These are phyloP conservation scores for Polypedilum vanderplanki DNA, from an alignment of 1,140 invertebrate species.

Conservation along the genomic window DNA sequence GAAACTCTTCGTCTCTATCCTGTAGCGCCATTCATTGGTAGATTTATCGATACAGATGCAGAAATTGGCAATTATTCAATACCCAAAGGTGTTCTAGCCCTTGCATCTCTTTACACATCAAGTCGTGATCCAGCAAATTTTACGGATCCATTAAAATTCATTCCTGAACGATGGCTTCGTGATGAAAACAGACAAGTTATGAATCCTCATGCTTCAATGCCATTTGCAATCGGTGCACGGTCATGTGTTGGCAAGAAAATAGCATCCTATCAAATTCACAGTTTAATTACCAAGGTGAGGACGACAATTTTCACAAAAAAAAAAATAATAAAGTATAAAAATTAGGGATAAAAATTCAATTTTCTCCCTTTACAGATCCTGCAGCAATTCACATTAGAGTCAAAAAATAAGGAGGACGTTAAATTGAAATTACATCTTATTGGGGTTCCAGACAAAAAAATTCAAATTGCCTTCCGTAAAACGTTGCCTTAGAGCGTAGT, in stretches of 20 bases:
- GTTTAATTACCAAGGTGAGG: constrained; percentile 55
- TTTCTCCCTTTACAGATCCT: constrained; percentile 1
- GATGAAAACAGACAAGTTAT: constrained; percentile 40
- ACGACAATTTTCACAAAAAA: too few relatives aligned
- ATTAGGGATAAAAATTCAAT: background rate
- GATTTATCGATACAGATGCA: constrained; percentile 59
- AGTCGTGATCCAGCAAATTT: constrained; percentile 66
- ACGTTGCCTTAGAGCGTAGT: background rate
- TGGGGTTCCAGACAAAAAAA: constrained; percentile 22
- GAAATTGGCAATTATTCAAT: constrained; percentile 58
- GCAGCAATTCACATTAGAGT: background rate
- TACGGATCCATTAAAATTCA: constrained; percentile 57
- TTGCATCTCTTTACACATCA: constrained; percentile 75
- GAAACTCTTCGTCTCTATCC: constrained; percentile 81
- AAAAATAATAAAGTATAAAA: too few relatives aligned
- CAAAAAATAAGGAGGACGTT: background rate
- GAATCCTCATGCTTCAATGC: constrained; percentile 63
- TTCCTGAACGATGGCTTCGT: constrained; percentile 69
- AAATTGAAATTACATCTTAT: constrained; percentile 24
- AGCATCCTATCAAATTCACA: constrained; percentile 64
- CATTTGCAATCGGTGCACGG: constrained; percentile 73
- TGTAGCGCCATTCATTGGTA: constrained; percentile 74
- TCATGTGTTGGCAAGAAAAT: constrained; percentile 76
- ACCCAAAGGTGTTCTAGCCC: constrained; percentile 60
- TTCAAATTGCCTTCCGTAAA: constrained; percentile 17